A percentile compares a stretch with the other conserved stretches of the same genome.
Conservation (phyloP, 2,797 vertebrate genomes). For the Protosalanx chinensis region DNA sequence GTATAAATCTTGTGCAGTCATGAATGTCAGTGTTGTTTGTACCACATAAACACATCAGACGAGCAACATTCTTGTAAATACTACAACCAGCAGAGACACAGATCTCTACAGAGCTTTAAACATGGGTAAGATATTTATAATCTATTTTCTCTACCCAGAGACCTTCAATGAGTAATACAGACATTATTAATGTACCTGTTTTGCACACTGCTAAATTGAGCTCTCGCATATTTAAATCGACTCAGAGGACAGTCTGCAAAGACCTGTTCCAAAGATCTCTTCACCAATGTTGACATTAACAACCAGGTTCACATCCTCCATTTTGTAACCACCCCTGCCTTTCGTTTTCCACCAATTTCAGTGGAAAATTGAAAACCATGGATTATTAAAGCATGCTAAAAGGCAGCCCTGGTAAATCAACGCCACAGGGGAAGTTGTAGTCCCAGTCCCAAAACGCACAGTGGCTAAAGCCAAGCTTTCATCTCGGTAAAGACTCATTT, state of each 20-base stretch:
- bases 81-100: conserved; percentile 17
- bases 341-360: conserved; percentile 31
- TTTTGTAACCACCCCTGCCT: conserved; percentile 16
- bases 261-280: background rate
- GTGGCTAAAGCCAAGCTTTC: conserved; percentile 46
- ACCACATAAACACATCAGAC: conserved; percentile 23
- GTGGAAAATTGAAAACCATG: conserved; percentile 35
- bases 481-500: conserved; percentile 46
- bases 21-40: background rate
- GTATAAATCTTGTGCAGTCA: conserved; percentile 18
- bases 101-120: conserved; percentile 37
- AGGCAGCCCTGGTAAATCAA: conserved; percentile 34
- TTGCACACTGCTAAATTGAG: conserved; percentile 32
- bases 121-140: conserved; percentile 25
- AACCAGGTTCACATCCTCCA: background rate
- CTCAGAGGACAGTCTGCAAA: conserved; percentile 21
- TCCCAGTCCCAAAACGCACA: conserved; percentile 23
- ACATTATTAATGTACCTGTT: conserved; percentile 37
- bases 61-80: conserved; percentile 25
- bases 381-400: conserved; percentile 54
- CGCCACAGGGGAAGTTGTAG: conserved; percentile 27
- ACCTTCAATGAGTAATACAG: conserved; percentile 10
- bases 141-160: conserved; percentile 3
- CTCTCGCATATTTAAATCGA: conserved; percentile 28
- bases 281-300: conserved; percentile 39